Base-by-base conservation (phyloP, 92 coral and sea anemone species). In the Plumapathes pennacea region DNA sequence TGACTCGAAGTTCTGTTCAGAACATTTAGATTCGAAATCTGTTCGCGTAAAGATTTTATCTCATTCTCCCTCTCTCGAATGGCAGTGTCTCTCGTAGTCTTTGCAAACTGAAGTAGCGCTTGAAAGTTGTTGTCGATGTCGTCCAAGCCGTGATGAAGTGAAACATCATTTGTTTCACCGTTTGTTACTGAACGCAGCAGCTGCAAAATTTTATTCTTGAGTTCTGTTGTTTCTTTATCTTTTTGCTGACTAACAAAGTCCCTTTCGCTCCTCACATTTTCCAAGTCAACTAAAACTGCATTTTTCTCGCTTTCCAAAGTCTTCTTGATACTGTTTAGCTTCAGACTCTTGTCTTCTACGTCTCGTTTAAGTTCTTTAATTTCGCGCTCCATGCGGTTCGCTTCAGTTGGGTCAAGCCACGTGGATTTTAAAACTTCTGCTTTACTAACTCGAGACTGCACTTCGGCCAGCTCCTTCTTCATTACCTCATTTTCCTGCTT, bases 61-160 rank as follows among this genome's bases (percentile, higher is more conserved):
- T 92, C 92, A 60, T 81, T 80, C 30, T 88, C 98, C 42, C 82
- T 82, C 26, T 92, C 85, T 30, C 90, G 72, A 12, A 83, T 67
- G 17, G 75, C 68, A 15, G 44, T 44, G 26, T 72, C 78, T 56
- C 97, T 77, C 25, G 69, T 89, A 53, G 45, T 87, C 57, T 69
- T 62, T 34, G 83, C 59, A 25, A 68, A 69, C 22, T 76, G 84
- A 37, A 88, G 46, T 31, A 91, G 63, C 32, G 80, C 60, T 50
- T 88, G 82, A 71, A 79, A 91, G 65, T 85, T 89, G 41, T 42
- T 74, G 22, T 71, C 81, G 12, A 86, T 65, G 34, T 73, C 83
- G 54, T 72, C 80, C 42, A 74, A 48, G 18, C 81, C 61, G n/a
- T n/a, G n/a, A n/a, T n/a, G n/a, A n/a, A n/a, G n/a, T n/a, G n/a